Conservation (phyloP, 2,113 vertebrate species). For the Sigmodon hispidus region DNA sequence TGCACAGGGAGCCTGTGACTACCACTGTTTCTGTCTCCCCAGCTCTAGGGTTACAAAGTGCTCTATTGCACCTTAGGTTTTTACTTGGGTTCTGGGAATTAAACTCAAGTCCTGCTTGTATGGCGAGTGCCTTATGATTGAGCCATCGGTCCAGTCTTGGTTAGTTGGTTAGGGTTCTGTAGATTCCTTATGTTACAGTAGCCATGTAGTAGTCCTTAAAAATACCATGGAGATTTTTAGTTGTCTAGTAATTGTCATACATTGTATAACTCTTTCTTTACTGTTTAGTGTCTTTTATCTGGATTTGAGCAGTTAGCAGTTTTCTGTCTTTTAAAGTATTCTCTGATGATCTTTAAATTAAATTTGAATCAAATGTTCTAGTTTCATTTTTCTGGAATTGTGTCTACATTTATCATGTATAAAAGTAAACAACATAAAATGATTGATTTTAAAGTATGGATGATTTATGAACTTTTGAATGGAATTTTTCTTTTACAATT, state of each 20-base stretch:
- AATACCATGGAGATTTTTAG: neutral
- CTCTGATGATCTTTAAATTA: conserved; percentile 35
- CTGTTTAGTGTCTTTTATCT: neutral
- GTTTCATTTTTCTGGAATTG: conserved; percentile 9
- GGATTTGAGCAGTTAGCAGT: neutral
- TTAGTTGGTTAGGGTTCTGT: neutral
- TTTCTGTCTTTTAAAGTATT: conserved; percentile 45
- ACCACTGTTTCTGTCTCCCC: neutral
- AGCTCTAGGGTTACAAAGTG: neutral
- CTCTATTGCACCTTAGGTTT: neutral
- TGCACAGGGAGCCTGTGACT: neutral
- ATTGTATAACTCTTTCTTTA: neutral
- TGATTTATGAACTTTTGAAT: conserved; percentile 36
- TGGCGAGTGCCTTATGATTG: neutral
- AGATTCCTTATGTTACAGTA: neutral
- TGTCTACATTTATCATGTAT: neutral
- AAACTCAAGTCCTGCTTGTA: neutral
- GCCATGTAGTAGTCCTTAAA: neutral
- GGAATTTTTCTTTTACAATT: neutral
- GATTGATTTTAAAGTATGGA: neutral
- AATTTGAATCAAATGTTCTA: conserved; percentile 36
- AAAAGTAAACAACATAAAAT: conserved; percentile 40
- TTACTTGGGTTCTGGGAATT: neutral
- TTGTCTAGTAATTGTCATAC: neutral
- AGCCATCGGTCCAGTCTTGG: neutral